phyloP scores from a whole-genome alignment of 2,888 invertebrate genomes.

The Yponomeuta malinellus region DNA sequence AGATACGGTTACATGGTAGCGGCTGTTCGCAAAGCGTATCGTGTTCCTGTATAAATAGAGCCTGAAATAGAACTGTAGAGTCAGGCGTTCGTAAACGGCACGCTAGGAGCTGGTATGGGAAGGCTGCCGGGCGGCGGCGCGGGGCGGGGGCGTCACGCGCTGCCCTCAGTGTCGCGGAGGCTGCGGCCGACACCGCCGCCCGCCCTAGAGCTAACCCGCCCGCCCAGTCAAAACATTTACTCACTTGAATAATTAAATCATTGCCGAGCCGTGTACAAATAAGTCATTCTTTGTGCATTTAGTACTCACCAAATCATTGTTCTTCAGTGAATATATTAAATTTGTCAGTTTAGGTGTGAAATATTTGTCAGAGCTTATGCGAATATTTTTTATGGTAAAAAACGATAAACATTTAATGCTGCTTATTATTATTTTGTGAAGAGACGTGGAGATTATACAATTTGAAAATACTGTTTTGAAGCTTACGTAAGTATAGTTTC shows the following conservation, averaged over 20 bases:
- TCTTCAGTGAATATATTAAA: background rate
- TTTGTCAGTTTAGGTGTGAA: too few species aligned
- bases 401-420: too few species aligned
- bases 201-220: conserved; percentile 44
- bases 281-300: conserved; percentile 2
- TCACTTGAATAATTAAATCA: conserved; percentile 20
- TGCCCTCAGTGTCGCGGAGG: conserved; percentile 71
- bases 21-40: background rate
- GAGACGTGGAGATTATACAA: too few species aligned
- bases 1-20: conserved; percentile 39
- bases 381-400: too few species aligned
- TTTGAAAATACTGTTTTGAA: too few species aligned
- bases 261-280: conserved; percentile 12
- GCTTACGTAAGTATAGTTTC: too few species aligned
- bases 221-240: conserved; percentile 23
- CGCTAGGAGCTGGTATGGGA: conserved; percentile 32
- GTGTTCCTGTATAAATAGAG: background rate
- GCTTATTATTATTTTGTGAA: too few species aligned
- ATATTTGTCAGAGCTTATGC: too few species aligned
- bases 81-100: conserved; percentile 16
- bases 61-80: too few species aligned
- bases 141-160: conserved; percentile 31
- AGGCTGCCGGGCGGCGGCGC: conserved; percentile 28
- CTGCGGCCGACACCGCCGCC: conserved; percentile 62
- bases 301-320: background rate